These are phyloP conservation scores for Rhyacophila evoluta DNA, from an alignment of 2,888 invertebrate genomes.

Conservation along the genomic window DNA sequence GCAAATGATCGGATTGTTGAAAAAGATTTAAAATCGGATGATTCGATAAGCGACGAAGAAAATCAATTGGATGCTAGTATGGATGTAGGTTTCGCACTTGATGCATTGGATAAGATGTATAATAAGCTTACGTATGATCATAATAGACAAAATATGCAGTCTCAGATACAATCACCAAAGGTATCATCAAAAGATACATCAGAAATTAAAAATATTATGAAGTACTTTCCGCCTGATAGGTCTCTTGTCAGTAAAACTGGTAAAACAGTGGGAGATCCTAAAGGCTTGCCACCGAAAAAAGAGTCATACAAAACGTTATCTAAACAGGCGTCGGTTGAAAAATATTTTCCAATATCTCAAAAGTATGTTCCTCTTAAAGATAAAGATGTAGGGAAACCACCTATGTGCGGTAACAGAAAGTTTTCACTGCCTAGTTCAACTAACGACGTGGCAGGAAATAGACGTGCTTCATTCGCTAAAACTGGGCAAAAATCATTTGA, in stretches of 20 bases:
- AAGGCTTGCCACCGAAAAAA: background rate
- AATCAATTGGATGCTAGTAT: background rate
- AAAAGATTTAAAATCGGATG: too few relatives aligned
- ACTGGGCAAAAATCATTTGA: slow-evolving; percentile 5
- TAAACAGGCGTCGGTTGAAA: slow-evolving; percentile 7
- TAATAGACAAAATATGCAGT: slow-evolving; percentile 27
- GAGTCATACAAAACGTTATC: background rate
- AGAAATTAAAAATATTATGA: slow-evolving; percentile 36
- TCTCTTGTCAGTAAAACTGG: background rate
- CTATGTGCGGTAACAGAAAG: background rate
- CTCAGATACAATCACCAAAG: slow-evolving; percentile 23
- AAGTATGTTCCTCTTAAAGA: slow-evolving; percentile 9
- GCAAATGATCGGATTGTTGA: background rate
- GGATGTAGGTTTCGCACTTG: background rate
- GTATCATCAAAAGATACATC: slow-evolving; percentile 31
- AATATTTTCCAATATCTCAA: slow-evolving; percentile 9
- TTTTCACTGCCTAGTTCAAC: background rate
- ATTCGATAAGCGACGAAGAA: background rate
- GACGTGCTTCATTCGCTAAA: background rate
- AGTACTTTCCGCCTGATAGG: slow-evolving; percentile 35
- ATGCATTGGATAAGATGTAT: slow-evolving; percentile 33
- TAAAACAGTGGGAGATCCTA: background rate
- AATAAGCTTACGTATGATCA: slow-evolving; percentile 36
- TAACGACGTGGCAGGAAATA: background rate
- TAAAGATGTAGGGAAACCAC: background rate